Percentiles rank a stretch among this genome's conserved stretches.
Evolutionary conservation across 2,797 vertebrate genomes (phyloP).

Genomic region (Eutrigla gurnardus): DNA sequence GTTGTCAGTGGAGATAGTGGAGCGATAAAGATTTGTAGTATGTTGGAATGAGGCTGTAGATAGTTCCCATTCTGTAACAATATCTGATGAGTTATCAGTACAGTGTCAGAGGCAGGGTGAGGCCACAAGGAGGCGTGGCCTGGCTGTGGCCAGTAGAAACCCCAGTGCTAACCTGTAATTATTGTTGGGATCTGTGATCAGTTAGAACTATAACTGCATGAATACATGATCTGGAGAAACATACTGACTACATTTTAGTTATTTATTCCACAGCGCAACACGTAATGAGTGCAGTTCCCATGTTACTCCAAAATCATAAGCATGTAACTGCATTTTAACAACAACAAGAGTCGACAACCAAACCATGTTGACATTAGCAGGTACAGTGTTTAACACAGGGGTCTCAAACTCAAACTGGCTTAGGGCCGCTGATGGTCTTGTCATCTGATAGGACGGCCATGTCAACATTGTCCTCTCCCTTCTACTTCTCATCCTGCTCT

Average conservation of each 20-base stretch:
- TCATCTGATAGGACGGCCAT: too few relatives aligned
- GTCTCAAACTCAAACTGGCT: too few relatives aligned
- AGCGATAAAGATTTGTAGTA: not conserved
- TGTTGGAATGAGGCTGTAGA: not conserved
- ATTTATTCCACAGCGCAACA: not conserved
- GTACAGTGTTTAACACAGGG: too few relatives aligned
- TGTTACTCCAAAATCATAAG: not conserved
- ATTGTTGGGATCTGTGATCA: not conserved
- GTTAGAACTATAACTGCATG: not conserved
- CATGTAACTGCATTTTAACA: not conserved
- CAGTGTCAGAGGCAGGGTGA: not conserved
- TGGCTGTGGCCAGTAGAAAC: not conserved
- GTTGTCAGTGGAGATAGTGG: not conserved
- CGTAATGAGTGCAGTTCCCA: not conserved
- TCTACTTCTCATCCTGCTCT: too few relatives aligned
- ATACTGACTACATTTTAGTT: not conserved
- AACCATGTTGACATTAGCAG: not conserved
- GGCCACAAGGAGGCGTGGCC: not conserved
- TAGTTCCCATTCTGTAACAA: not conserved
- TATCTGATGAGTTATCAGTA: not conserved
- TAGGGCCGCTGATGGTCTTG: too few relatives aligned
- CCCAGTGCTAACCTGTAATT: not conserved
- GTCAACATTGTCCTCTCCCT: too few relatives aligned
- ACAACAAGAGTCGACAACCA: too few relatives aligned
- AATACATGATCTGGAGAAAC: not conserved